Evolutionary conservation across 2,113 vertebrate genomes (phyloP), one percentile per base, ranked within the genome.

Genomic region (Toxotes chatareus): DNA sequence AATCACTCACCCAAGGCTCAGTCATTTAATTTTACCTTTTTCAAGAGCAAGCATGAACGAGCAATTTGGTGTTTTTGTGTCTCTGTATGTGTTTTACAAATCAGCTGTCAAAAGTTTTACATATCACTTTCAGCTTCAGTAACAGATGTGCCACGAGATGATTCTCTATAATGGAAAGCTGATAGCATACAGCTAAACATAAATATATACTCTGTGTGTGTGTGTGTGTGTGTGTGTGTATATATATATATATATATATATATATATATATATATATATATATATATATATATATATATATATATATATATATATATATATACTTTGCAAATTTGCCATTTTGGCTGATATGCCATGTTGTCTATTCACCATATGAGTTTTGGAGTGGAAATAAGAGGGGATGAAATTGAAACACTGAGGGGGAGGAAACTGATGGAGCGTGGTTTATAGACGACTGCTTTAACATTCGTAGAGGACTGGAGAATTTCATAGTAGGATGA

Each of bases 401-500:
- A 53, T 66, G 74, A 55, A 74, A 62, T 53, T 53, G 46, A 69
- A 81, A 49, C 44, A 32, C 59, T 49, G 81, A 83, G 44, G 70
- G 53, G 61, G 77, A 74, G 65, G 66, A 68, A 76, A n/a, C 57
- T 55, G 76, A 69, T 82, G 79, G 75, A 76, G 84, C 3, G 3
- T 53, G 63, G 82, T 83, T 84, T 85, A 85, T 79, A 85, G 80
- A 84, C 77, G 76, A 76, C 75, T 83, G 77, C 71, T 80, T 87
- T 83, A 83, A 79, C 86, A 88, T 87, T 83, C 59, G 63, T 49
- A 82, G 75, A 67, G 76, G 83, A 83, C 79, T 32, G 12, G 27
- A 79, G 63, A 56, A 83, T 91, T 90, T 94, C 80, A 94, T 91
- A 82, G 85, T 60, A 76, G 86, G 82, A 85, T 88, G 83, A 85